These are phyloP conservation scores for Gymnoscopelus microlampas DNA, from an alignment of 2,797 vertebrate species.

Conservation along the genomic window DNA sequence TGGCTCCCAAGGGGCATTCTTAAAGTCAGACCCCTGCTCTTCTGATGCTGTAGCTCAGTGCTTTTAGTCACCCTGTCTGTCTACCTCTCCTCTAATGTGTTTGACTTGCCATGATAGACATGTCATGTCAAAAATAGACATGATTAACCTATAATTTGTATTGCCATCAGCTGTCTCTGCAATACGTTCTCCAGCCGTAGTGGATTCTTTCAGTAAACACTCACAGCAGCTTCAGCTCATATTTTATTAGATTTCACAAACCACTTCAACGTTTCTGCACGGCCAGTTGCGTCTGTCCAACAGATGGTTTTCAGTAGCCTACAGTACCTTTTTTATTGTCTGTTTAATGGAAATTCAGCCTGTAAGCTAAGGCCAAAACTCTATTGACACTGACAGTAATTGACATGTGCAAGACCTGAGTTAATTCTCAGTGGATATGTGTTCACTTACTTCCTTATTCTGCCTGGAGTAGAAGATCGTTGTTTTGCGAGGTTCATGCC, in stretches of 20 bases:
- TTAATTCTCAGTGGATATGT: not conserved
- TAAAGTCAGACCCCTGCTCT: slow-evolving; percentile 42
- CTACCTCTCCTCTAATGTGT: slow-evolving; percentile 6
- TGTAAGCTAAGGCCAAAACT: not conserved
- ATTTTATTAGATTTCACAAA: slow-evolving; percentile 32
- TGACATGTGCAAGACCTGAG: not conserved
- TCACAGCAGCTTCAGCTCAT: slow-evolving; percentile 14
- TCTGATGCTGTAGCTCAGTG: not conserved
- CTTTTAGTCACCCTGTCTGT: not conserved
- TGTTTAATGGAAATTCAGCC: slow-evolving; percentile 23
- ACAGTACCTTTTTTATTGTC: slow-evolving; percentile 28
- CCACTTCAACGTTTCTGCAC: slow-evolving; percentile 17
- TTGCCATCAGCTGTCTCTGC: not conserved
- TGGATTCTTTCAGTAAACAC: slow-evolving; percentile 32
- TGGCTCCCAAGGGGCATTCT: slow-evolving; percentile 54
- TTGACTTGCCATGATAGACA: slow-evolving; percentile 8
- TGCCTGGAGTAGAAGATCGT: slow-evolving; percentile 5
- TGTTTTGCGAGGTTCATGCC: slow-evolving; percentile 7
- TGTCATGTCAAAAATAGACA: too few relatives aligned
- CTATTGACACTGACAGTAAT: not conserved
- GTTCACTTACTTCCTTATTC: slow-evolving; percentile 1
- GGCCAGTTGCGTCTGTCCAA: slow-evolving; percentile 19
- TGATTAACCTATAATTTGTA: not conserved
- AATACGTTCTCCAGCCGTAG: slow-evolving; percentile 40
- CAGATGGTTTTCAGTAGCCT: slow-evolving; percentile 42